Conservation (phyloP, 2,888 invertebrate genomes). For the Drosophila siamana region DNA sequence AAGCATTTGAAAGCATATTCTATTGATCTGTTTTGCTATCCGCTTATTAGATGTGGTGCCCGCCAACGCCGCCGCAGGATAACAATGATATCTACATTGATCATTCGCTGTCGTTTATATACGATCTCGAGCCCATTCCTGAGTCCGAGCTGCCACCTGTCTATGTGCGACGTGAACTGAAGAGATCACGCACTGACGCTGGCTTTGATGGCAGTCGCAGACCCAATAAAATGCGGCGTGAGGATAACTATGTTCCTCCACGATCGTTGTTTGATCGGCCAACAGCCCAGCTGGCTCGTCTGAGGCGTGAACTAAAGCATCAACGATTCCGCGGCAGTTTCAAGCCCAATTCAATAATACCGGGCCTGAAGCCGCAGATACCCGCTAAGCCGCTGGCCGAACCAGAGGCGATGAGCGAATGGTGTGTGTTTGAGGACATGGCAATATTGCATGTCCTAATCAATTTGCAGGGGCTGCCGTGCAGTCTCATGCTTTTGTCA, state of each 20-base stretch:
- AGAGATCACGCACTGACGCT: conserved; percentile 89
- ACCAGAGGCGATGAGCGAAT: conserved; percentile 91
- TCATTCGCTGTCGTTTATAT: conserved; percentile 92
- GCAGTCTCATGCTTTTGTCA: conserved; percentile 91
- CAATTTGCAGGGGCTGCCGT: conserved; percentile 90
- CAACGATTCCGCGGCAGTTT: conserved; percentile 89
- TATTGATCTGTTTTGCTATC: background rate
- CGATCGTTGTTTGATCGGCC: conserved; percentile 93
- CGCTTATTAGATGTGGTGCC: conserved; percentile 94
- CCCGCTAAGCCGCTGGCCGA: conserved; percentile 87
- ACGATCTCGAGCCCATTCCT: conserved; percentile 91
- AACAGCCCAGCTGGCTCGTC: conserved; percentile 90
- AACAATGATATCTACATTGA: conserved; percentile 97
- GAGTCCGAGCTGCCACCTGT: conserved; percentile 93
- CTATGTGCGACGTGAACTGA: conserved; percentile 91
- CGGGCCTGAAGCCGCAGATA: conserved; percentile 87
- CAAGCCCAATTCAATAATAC: conserved; percentile 86
- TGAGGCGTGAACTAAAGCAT: conserved; percentile 91
- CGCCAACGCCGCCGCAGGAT: conserved; percentile 97
- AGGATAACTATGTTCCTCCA: conserved; percentile 91
- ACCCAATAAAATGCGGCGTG: conserved; percentile 89
- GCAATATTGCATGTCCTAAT: conserved; percentile 93
- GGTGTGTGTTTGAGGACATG: conserved; percentile 96
- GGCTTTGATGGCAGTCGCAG: conserved; percentile 87
- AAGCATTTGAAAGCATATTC: background rate